Percentiles rank a stretch among this genome's conserved stretches.
Conservation (phyloP, 2,113 vertebrate genomes). For the Leiothrix lutea region DNA sequence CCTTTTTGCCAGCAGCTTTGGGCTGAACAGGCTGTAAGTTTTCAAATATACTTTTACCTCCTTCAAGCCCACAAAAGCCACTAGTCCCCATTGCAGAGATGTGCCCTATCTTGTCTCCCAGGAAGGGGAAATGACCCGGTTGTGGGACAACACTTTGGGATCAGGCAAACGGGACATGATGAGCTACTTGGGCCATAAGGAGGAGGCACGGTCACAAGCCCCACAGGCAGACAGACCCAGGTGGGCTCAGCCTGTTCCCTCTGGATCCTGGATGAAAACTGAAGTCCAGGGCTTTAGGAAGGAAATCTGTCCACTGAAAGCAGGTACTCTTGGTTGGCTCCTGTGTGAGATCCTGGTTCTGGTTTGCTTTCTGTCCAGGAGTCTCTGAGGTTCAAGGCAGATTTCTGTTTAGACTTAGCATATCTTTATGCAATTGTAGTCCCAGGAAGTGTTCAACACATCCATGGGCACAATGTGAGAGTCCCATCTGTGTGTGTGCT, state of each 20-base stretch:
- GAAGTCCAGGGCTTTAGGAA: conserved; percentile 8
- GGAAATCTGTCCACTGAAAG: conserved; percentile 22
- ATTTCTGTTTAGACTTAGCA: neutral
- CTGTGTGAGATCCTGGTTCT: neutral
- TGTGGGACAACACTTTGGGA: conserved; percentile 35
- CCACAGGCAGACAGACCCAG: conserved; percentile 33
- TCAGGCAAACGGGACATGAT: conserved; percentile 46
- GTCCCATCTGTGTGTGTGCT: neutral
- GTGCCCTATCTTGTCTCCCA: conserved; percentile 27
- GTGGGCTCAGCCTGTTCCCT: conserved; percentile 20
- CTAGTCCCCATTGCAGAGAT: neutral
- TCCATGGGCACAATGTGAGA: neutral
- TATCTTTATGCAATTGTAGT: neutral
- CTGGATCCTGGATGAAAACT: conserved; percentile 39
- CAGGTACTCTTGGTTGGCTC: conserved; percentile 46
- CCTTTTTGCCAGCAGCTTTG: neutral
- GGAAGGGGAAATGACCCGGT: conserved; percentile 57
- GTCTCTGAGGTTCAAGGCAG: neutral
- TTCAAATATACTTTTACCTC: neutral
- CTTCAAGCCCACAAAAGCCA: neutral
- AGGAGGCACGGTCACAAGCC: neutral
- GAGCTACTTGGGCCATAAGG: conserved; percentile 39
- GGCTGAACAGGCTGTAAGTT: neutral
- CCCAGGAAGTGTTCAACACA: neutral
- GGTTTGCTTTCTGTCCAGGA: neutral